Evolutionary conservation across 30 jellyfish, hydroid and myxozoan species (phyloP), one percentile per base, ranked within the genome.

Genomic region (Pelagia noctiluca): DNA sequence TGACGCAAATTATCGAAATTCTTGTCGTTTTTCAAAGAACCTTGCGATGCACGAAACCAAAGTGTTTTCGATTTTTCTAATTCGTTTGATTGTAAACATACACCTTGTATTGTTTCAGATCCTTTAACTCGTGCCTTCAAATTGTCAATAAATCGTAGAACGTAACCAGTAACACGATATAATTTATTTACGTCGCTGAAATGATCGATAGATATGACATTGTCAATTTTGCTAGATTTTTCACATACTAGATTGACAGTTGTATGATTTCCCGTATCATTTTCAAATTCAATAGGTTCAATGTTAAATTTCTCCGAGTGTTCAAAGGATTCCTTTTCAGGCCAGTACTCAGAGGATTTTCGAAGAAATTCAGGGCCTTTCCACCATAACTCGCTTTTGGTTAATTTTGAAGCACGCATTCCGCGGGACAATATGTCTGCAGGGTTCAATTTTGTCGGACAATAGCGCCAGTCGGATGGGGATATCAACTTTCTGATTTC

Each of bases 381-480:
- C 75, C 72, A 83, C 94, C 87, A 67, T 25, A 28, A 30, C 25
- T 48, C 84, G 62, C 53, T 35, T 34, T 42, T 11, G 29, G 69
- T 32, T 30, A 57, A 35, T 25, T 11, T 71, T 2, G 76, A 62
- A 33, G 65, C 71, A 65, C 86, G 1, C 78, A 49, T 65, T 22
- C 86, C 86, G 0, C 77, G 5, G 26, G 92, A 24, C 37, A 46
- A 35, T 3, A 29, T 54, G 64, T 75, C 80, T 1, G 90, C 90
- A 19, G 90, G 91, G 31, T 74, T 85, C 18, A 5, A 34, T 35
- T 63, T 75, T 1, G 90, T 36, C 4, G 78, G 53, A 33, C 75
- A 90, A 76, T 67, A 66, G 31, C 86, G 35, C 96, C 96, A 86
- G 34, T 77, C 68, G 33, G 30, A 79, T 31, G 82, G 90, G 80